Evolutionary conservation across 2,888 invertebrate genomes (phyloP), one percentile per base, ranked within the genome.

Genomic region (Laothoe populi): DNA sequence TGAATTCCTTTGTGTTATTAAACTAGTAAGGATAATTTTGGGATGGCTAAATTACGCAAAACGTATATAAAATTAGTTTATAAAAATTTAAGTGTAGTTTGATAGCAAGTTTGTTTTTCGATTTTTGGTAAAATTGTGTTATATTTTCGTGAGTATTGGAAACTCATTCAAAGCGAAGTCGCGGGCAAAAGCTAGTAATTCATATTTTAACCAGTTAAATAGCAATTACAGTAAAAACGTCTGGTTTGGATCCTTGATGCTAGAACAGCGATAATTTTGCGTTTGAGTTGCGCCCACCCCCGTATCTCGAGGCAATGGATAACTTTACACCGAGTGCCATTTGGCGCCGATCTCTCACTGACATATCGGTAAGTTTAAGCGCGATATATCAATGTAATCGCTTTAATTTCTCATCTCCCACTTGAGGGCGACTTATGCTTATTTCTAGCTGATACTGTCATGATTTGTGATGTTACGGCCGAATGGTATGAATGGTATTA

Each of bases 331-430:
- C 77, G 86, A 82, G 84, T 87, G 86, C 89, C 89, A 86, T 88
- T 90, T 82, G 86, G 83, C 85, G 84, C 86, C 89, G 87, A 90
- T 88, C 88, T 85, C 86, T 84, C 85, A 78, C 82, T 91, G 90
- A 92, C 90, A 92, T 92, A 92, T 91, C 89, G 90, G 88, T 79
- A 88, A 91, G 85, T 92, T 90, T 88, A 87, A 88, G 82, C 79
- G 84, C 83, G 77, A 92, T 92, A 90, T 90, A 90, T 92, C 92
- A 92, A 87, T 86, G 90, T 91, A 90, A 92, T 91, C 87, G 90
- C 83, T 88, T 92, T 90, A 92, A 91, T 92, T 91, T 91, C 92
- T 91, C 91, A 91, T 91, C 88, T 90, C 84, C 84, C 84, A 84
- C 82, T 87, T 84, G 82, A 80, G 83, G 77, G 66, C 64, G 83